Evolutionary conservation across 2,888 invertebrate genomes (phyloP).

Genomic region (Hermaeophaga mercurialis): DNA sequence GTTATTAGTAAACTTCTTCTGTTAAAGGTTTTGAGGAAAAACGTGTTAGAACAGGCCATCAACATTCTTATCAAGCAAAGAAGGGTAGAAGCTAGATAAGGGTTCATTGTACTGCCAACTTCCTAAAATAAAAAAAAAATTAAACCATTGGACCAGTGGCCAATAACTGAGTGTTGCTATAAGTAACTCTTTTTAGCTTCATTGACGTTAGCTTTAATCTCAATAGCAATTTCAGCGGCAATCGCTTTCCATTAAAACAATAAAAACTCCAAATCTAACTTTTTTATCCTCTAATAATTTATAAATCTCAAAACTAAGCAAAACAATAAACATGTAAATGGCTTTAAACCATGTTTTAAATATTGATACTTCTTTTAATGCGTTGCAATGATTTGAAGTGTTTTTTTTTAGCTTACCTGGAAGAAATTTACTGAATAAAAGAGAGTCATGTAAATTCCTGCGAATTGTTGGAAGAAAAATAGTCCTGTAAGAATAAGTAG

Average conservation of each 20-base stretch:
- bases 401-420: conserved; percentile 53
- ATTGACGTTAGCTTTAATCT: too few relatives aligned
- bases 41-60: conserved; percentile 65
- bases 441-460: conserved; percentile 66
- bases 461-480: conserved; percentile 65
- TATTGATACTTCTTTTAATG: too few relatives aligned
- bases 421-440: conserved; percentile 67
- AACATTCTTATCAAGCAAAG: conserved; percentile 63
- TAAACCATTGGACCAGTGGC: too few relatives aligned
- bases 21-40: conserved; percentile 60
- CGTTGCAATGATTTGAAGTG: too few relatives aligned
- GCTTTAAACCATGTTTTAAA: background rate
- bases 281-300: too few relatives aligned
- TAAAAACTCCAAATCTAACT: too few relatives aligned
- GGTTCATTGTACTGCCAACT: conserved; percentile 60
- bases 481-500: conserved; percentile 61
- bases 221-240: too few relatives aligned
- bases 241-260: too few relatives aligned
- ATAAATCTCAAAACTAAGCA: too few relatives aligned
- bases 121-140: conserved; percentile 51
- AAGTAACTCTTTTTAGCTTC: too few relatives aligned
- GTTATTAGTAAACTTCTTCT: conserved; percentile 61
- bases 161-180: too few relatives aligned
- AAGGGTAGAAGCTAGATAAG: conserved; percentile 63
- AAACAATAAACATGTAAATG: too few relatives aligned